phyloP scores from a whole-genome alignment of 1,140 invertebrate species.

The Hormaphis cornu region DNA sequence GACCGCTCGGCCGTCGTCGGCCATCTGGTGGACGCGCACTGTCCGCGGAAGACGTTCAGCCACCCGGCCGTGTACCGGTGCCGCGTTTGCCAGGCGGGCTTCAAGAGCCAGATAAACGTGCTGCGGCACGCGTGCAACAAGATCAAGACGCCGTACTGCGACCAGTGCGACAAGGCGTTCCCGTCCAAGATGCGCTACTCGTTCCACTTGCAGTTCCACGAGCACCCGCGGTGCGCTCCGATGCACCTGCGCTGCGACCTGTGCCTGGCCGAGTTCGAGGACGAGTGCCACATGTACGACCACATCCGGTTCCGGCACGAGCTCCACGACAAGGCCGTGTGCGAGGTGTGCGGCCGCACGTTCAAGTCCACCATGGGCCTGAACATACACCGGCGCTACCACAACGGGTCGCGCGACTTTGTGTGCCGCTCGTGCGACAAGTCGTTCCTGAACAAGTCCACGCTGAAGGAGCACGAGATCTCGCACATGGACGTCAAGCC shows the following conservation, averaged over 20 bases:
- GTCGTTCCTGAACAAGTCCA: constrained; percentile 46
- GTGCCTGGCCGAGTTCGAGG: constrained; percentile 28
- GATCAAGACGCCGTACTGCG: constrained; percentile 10
- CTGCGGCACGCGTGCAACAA: constrained; percentile 27
- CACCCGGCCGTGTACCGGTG: constrained; percentile 31
- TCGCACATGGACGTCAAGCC: constrained; percentile 48
- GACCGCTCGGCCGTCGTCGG: background rate
- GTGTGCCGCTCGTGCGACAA: constrained; percentile 42
- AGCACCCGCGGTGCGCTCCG: background rate
- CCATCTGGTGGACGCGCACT: constrained; percentile 1
- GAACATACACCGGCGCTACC: constrained; percentile 32
- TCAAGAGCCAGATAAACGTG: constrained; percentile 32
- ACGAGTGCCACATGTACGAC: constrained; percentile 32
- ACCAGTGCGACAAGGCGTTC: constrained; percentile 22
- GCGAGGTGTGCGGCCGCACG: constrained; percentile 28
- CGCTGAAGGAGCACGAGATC: constrained; percentile 46
- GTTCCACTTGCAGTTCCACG: constrained; percentile 33
- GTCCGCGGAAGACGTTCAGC: constrained; percentile 13
- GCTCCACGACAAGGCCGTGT: constrained; percentile 17
- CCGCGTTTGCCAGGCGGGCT: constrained; percentile 14
- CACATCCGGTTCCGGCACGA: constrained; percentile 34
- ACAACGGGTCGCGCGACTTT: constrained; percentile 18
- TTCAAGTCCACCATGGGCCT: constrained; percentile 30
- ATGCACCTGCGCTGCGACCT: constrained; percentile 33
- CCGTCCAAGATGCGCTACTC: constrained; percentile 32